phyloP scores from a whole-genome alignment of 30 jellyfish, hydroid and myxozoan genomes.

The Aurelia sp. region DNA sequence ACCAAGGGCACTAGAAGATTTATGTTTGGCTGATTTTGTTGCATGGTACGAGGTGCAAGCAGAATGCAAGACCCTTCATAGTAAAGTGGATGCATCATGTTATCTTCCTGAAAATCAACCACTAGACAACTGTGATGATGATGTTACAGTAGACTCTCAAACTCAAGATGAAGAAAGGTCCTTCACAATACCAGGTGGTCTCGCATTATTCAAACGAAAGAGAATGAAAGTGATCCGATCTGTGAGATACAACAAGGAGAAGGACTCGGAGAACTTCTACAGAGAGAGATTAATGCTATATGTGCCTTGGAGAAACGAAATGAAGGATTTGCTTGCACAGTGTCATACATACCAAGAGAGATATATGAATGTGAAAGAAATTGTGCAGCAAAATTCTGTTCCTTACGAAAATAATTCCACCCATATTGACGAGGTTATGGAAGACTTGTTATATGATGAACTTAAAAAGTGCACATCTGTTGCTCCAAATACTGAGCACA shows the following conservation, averaged over 20 bases:
- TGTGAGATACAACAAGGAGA: conserved; percentile 26
- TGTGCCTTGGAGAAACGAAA: conserved; percentile 42
- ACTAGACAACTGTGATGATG: conserved; percentile 16
- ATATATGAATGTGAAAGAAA: background rate
- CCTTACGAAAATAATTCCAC: conserved; percentile 1
- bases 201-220: conserved; percentile 4
- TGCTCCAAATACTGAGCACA: conserved; percentile 50
- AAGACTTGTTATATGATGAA: background rate
- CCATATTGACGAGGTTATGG: background rate
- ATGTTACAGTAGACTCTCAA: background rate
- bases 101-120: conserved; percentile 15
- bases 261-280: conserved; percentile 34
- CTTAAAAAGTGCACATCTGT: background rate
- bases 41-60: conserved; percentile 18
- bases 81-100: background rate
- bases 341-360: conserved; percentile 7
- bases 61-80: background rate
- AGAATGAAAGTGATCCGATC: conserved; percentile 14
- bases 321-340: conserved; percentile 2
- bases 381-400: background rate
- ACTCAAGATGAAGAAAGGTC: conserved; percentile 4
- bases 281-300: conserved; percentile 38
- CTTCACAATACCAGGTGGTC: conserved; percentile 3
- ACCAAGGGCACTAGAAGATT: conserved; percentile 22
- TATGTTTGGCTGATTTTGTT: conserved; percentile 41